Evolutionary conservation across 2,797 vertebrate genomes (phyloP).

Genomic region (Lepus oiostolus): DNA sequence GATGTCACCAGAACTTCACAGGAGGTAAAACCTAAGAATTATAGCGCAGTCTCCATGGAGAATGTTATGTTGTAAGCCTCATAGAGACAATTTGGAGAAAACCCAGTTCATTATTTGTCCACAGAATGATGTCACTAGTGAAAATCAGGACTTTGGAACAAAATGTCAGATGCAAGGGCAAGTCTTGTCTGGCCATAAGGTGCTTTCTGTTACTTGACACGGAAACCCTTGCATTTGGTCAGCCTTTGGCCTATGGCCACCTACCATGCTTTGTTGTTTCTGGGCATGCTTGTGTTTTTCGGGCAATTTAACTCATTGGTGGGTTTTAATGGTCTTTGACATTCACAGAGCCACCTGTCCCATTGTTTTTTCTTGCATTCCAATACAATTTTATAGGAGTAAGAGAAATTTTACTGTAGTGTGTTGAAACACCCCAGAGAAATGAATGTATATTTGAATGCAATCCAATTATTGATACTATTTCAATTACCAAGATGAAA

Average conservation of each 20-base stretch:
- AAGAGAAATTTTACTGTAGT: constrained; percentile 63
- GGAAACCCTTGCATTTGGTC: constrained; percentile 26
- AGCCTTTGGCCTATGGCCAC: background rate
- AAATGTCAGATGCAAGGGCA: constrained; percentile 60
- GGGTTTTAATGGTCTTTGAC: constrained; percentile 63
- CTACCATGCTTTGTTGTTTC: constrained; percentile 53
- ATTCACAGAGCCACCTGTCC: constrained; percentile 59
- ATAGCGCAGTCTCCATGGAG: background rate
- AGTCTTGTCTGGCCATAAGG: constrained; percentile 12
- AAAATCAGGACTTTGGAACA: constrained; percentile 57
- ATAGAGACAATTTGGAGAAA: constrained; percentile 56
- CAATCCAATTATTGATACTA: constrained; percentile 16
- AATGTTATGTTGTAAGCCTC: background rate
- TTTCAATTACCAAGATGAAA: constrained; percentile 49
- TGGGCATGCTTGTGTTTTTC: constrained; percentile 58
- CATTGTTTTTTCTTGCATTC: constrained; percentile 64
- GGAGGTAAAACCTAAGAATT: constrained; percentile 22
- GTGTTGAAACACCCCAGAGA: constrained; percentile 60
- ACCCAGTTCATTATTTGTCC: constrained; percentile 56
- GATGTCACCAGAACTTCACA: constrained; percentile 27
- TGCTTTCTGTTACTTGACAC: background rate
- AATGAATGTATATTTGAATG: constrained; percentile 65
- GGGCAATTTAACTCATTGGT: constrained; percentile 60
- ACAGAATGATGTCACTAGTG: constrained; percentile 64
- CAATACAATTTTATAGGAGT: constrained; percentile 34